Conservation (phyloP, 23 tunicate species). For the Trididemnum clinides region DNA sequence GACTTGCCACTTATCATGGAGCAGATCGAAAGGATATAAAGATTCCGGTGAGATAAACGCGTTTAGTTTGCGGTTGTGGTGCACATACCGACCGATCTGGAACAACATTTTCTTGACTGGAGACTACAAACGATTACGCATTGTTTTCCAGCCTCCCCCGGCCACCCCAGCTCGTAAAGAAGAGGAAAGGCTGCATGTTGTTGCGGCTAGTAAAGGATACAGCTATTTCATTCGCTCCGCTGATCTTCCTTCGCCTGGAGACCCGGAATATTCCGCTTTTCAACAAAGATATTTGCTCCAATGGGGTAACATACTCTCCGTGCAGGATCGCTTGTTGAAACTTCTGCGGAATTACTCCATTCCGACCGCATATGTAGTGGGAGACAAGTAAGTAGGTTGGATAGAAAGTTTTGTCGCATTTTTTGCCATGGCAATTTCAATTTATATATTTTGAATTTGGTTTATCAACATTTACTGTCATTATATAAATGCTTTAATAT, state of each 20-base stretch:
- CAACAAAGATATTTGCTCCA: slow-evolving; percentile 75
- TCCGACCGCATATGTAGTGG: slow-evolving; percentile 72
- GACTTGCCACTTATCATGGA: too few species aligned
- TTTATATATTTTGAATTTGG: too few species aligned
- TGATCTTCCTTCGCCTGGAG: slow-evolving; percentile 44
- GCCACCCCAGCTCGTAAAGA: slow-evolving; percentile 91
- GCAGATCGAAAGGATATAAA: too few species aligned
- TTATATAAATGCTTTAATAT: too few species aligned
- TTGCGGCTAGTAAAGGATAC: slow-evolving; percentile 70
- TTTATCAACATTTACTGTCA: too few species aligned
- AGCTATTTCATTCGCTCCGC: slow-evolving; percentile 57
- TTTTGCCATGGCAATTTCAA: too few species aligned
- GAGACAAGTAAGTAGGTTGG: slow-evolving; percentile 78
- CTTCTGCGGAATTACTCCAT: slow-evolving; percentile 55
- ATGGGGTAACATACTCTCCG: slow-evolving; percentile 80
- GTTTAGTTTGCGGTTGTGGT: too few species aligned
- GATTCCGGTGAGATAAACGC: too few species aligned
- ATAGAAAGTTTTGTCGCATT: too few species aligned
- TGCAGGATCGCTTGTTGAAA: slow-evolving; percentile 52
- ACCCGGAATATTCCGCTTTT: slow-evolving; percentile 78
- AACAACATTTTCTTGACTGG: too few species aligned
- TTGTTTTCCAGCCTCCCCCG: slow-evolving; percentile 67
- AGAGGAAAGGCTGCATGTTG: slow-evolving; percentile 67
- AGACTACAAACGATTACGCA: too few species aligned
- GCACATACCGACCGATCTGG: too few species aligned